Evolutionary conservation across 1,140 invertebrate species (phyloP).

Genomic region (Leptonema lineaticorne): DNA sequence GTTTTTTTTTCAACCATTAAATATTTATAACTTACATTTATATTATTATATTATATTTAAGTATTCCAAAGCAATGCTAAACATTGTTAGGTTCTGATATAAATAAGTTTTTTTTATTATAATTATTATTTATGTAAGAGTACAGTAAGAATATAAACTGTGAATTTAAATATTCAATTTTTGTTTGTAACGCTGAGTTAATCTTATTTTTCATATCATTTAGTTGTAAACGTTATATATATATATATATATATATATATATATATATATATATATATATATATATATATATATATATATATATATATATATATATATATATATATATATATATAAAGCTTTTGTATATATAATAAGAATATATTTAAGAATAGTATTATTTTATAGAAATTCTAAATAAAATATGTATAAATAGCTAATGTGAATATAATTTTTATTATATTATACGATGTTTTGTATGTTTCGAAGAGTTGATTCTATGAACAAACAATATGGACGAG

Average conservation of each 20-base stretch:
- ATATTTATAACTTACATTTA: conserved; percentile 4
- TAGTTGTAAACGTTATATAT: conserved; percentile 6
- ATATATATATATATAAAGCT: no score
- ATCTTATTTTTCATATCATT: conserved; percentile 11
- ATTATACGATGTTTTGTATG: conserved; percentile 5
- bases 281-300: no score
- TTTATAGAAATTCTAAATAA: conserved; percentile 34
- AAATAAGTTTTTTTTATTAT: conserved; percentile 13
- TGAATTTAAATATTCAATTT: conserved; percentile 24
- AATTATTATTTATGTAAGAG: no score
- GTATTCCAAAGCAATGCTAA: background rate
- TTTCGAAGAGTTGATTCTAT: conserved; percentile 14
- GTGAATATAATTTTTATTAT: conserved; percentile 31
- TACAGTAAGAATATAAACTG: background rate
- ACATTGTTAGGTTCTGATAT: conserved; percentile 4
- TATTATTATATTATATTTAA: conserved; percentile 7
- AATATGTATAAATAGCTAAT: conserved; percentile 31
- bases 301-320: no score
- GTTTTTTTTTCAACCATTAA: conserved; percentile 4
- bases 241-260: no score
- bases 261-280: no score
- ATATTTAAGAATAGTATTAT: conserved; percentile 34
- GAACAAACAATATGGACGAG: conserved; percentile 10
- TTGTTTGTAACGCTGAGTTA: background rate
- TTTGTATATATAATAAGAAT: conserved; percentile 36